Conservation (phyloP, 2,797 vertebrate species). For the Sparidentex hasta region DNA sequence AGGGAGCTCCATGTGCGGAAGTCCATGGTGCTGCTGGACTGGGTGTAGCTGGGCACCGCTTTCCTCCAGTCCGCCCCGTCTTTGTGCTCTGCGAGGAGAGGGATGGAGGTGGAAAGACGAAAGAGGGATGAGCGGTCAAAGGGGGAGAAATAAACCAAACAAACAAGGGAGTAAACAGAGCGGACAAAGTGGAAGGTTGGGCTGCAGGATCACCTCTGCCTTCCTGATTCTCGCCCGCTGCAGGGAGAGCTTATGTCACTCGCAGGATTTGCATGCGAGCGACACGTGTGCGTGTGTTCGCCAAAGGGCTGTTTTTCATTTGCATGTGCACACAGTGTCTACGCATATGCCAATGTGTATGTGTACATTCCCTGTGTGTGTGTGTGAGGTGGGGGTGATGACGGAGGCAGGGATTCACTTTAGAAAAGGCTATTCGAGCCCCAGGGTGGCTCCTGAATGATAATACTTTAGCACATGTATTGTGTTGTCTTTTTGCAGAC, state of each 20-base stretch:
- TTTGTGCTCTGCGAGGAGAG: slow-evolving; percentile 80
- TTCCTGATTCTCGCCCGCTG: slow-evolving; percentile 32
- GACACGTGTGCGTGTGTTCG: slow-evolving; percentile 27
- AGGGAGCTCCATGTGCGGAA: slow-evolving; percentile 92
- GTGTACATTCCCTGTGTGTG: slow-evolving; percentile 23
- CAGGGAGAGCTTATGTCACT: slow-evolving; percentile 38
- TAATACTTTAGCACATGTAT: slow-evolving; percentile 32
- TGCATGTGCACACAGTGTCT: slow-evolving; percentile 52
- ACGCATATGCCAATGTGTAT: slow-evolving; percentile 21
- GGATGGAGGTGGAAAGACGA: slow-evolving; percentile 1
- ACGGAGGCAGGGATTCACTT: slow-evolving; percentile 47
- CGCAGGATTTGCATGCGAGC: slow-evolving; percentile 78
- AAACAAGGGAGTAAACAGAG: slow-evolving; percentile 17
- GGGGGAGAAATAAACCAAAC: not conserved
- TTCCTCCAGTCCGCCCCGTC: slow-evolving; percentile 84
- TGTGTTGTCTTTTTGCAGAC: slow-evolving; percentile 35
- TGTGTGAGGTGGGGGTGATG: slow-evolving; percentile 15
- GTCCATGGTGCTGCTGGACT: slow-evolving; percentile 95
- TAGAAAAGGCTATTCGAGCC: slow-evolving; percentile 50
- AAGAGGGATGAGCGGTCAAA: not conserved
- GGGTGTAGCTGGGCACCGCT: slow-evolving; percentile 90
- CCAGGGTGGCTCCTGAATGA: slow-evolving; percentile 31
- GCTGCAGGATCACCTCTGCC: slow-evolving; percentile 50
- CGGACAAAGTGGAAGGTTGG: slow-evolving; percentile 44
- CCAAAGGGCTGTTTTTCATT: slow-evolving; percentile 69